These are phyloP conservation scores for Chelon labrosus DNA, from an alignment of 2,797 vertebrate genomes.

Conservation along the genomic window DNA sequence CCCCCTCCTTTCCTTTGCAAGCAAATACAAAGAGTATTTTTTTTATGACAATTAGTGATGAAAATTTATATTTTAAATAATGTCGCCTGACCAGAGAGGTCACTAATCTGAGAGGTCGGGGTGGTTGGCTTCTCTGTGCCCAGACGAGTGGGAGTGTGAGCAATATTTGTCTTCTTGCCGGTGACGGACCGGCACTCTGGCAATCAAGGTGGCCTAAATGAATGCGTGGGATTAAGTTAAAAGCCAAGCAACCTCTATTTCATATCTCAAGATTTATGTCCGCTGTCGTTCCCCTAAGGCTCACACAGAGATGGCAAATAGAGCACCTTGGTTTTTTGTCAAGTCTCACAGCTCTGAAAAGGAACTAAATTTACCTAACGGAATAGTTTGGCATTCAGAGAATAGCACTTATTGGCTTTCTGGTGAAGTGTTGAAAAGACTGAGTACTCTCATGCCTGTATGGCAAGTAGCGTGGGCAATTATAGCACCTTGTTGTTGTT, in stretches of 20 bases:
- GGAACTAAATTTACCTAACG: not conserved
- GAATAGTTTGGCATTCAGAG: not conserved
- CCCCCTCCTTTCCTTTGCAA: not conserved
- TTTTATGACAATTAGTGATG: not conserved
- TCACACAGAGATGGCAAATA: slow-evolving; percentile 3
- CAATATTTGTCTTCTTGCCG: slow-evolving; percentile 29
- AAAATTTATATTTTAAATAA: not conserved
- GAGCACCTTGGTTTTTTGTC: not conserved
- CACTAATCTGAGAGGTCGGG: too few species aligned
- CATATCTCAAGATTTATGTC: slow-evolving; percentile 1
- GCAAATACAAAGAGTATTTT: not conserved
- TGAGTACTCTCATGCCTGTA: not conserved
- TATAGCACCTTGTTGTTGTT: too few species aligned
- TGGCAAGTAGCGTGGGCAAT: not conserved
- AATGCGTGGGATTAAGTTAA: slow-evolving; percentile 16
- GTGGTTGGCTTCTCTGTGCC: slow-evolving; percentile 9
- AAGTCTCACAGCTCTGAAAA: slow-evolving; percentile 1
- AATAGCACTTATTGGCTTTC: not conserved
- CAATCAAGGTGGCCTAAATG: not conserved
- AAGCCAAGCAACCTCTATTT: slow-evolving; percentile 16
- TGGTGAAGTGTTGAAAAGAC: not conserved
- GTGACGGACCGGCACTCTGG: slow-evolving; percentile 49
- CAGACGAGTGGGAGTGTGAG: slow-evolving; percentile 49
- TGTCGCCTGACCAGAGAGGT: too few species aligned
- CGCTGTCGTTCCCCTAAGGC: not conserved